These are phyloP conservation scores for human DNA, from an alignment of 2,113 vertebrate genomes.

Conservation along the genomic window GRCh38 chr4:25085001-25085500, in stretches of 20 bases:
- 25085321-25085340: background rate
- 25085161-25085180: background rate
- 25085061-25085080: background rate
- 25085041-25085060: background rate
- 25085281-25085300: background rate
- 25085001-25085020: background rate
- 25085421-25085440: too few species aligned
- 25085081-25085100: background rate
- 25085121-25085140: rapidly evolving
- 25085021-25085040: background rate
- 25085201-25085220: background rate
- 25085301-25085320: background rate
- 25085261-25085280: background rate
- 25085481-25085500: too few species aligned
- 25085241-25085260: background rate
- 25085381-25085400: too few species aligned
- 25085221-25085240: background rate
- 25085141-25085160: background rate
- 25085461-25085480: too few species aligned
- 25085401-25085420: too few species aligned
- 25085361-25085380: too few species aligned
- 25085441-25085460: too few species aligned
- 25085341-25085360: background rate
- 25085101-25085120: background rate
- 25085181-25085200: background rate